Evolutionary conservation across 30 jellyfish, hydroid and myxozoan species (phyloP).

Genomic region (Sanderia malayensis): DNA sequence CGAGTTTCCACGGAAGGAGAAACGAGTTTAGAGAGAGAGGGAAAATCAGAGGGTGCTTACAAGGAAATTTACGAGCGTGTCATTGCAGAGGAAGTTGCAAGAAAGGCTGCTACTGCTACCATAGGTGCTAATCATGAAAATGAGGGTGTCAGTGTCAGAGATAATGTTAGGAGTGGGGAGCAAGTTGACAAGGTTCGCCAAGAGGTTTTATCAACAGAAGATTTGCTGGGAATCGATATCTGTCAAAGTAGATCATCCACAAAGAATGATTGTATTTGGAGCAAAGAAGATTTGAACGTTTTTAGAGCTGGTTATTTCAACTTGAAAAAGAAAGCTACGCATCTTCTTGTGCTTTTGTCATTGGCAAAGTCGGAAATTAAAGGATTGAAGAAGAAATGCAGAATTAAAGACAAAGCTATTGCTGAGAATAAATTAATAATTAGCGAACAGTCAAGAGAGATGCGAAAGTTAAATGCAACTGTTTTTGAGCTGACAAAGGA

Average conservation of each 20-base stretch:
- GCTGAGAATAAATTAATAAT: conserved; percentile 5
- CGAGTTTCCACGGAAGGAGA: background rate
- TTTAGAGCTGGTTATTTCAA: conserved; percentile 43
- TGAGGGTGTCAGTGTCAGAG: background rate
- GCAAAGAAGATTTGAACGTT: conserved; percentile 49
- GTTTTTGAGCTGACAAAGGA: conserved; percentile 35
- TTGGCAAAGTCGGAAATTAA: conserved; percentile 20
- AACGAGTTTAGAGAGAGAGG: background rate
- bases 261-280: conserved; percentile 42
- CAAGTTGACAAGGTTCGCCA: background rate
- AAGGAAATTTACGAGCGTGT: conserved; percentile 14
- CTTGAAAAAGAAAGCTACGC: conserved; percentile 36
- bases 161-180: background rate
- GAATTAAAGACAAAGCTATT: conserved; percentile 4
- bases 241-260: background rate
- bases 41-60: background rate
- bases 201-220: background rate
- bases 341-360: conserved; percentile 38
- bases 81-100: background rate
- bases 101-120: background rate
- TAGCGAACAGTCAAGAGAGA: conserved; percentile 35
- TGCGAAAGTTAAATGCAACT: conserved; percentile 32
- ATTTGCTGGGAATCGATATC: background rate
- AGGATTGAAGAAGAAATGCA: conserved; percentile 28
- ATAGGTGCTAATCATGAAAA: background rate